These are phyloP conservation scores for Aramus guarauna DNA, from an alignment of 2,113 vertebrate genomes.

Conservation along the genomic window DNA sequence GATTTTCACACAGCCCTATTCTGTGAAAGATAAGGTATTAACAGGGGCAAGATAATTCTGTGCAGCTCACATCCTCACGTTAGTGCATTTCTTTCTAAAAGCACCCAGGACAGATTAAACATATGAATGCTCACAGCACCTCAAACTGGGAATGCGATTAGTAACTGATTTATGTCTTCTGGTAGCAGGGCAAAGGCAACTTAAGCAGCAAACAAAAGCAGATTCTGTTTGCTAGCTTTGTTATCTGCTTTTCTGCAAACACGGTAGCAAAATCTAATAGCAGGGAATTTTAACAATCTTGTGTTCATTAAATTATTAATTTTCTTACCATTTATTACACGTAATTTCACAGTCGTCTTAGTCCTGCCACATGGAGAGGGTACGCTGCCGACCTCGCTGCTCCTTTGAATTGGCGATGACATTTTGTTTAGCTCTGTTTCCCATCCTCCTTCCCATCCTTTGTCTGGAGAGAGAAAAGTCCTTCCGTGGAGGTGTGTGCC, in stretches of 20 bases:
- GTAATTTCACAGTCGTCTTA: neutral
- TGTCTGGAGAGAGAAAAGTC: neutral
- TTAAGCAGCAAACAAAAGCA: constrained; percentile 8
- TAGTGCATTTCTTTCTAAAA: neutral
- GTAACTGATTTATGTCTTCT: constrained; percentile 28
- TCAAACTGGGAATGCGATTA: neutral
- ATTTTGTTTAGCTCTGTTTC: neutral
- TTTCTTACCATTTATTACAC: neutral
- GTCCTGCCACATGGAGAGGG: neutral
- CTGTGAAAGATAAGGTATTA: neutral
- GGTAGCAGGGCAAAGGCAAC: neutral
- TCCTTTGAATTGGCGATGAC: neutral
- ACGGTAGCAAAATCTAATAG: neutral
- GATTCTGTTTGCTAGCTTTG: neutral
- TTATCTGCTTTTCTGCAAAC: neutral
- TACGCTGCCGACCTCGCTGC: neutral
- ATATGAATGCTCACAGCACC: neutral
- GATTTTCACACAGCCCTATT: neutral
- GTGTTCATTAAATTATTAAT: neutral
- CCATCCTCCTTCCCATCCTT: neutral
- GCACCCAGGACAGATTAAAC: neutral
- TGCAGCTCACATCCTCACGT: neutral
- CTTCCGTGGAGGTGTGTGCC: neutral
- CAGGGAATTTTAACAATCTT: neutral
- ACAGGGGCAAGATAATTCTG: neutral